phyloP scores from a whole-genome alignment of 2,113 vertebrate genomes.

The Trematomus loennbergii region DNA sequence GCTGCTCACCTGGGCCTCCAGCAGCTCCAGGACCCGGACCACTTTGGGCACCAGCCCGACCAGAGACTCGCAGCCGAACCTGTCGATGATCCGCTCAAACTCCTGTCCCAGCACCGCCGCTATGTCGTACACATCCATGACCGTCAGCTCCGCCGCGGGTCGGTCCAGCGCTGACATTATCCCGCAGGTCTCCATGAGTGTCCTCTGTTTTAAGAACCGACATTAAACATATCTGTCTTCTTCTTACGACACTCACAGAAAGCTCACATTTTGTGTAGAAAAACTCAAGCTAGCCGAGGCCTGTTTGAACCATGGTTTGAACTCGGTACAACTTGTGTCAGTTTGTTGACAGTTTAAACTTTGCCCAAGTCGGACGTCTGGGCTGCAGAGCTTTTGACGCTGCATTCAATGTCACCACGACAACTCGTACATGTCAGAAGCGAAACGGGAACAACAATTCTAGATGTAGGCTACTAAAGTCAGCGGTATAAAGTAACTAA shows the following conservation, averaged over 20 bases:
- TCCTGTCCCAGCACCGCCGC: slow-evolving; percentile 92
- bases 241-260: not conserved
- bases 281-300: not conserved
- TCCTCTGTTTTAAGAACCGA: slow-evolving; percentile 9
- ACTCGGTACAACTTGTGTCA: not conserved
- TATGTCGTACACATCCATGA: slow-evolving; percentile 94
- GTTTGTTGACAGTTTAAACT: slow-evolving; percentile 63
- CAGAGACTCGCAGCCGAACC: slow-evolving; percentile 91
- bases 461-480: not conserved
- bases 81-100: slow-evolving; percentile 93
- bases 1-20: slow-evolving; percentile 91
- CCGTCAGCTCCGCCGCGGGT: slow-evolving; percentile 90
- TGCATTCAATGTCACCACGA: not conserved
- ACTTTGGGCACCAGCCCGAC: slow-evolving; percentile 92
- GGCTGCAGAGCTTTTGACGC: not conserved
- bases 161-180: slow-evolving; percentile 85
- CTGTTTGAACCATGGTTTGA: not conserved
- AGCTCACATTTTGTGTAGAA: not conserved
- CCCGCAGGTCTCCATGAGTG: slow-evolving; percentile 77
- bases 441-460: too few species aligned
- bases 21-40: slow-evolving; percentile 92
- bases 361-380: not conserved
- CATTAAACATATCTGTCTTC: slow-evolving; percentile 22
- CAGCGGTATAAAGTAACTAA: too few species aligned
- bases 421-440: slow-evolving; percentile 23